Conservation (phyloP, 2,888 invertebrate genomes). For the Dryobota labecula region DNA sequence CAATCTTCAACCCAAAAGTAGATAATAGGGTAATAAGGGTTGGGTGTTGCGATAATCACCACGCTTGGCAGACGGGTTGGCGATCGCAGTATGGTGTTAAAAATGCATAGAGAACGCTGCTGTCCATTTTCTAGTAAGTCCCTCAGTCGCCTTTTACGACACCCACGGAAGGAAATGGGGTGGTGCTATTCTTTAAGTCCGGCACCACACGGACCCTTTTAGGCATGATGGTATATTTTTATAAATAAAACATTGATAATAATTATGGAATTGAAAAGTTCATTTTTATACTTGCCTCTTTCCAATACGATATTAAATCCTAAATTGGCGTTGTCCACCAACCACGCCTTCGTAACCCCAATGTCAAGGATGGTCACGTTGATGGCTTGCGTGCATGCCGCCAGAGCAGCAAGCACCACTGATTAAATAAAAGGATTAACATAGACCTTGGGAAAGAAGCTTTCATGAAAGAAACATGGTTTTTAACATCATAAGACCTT, state of each 20-base stretch:
- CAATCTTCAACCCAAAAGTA: too few relatives aligned
- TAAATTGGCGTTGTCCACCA: slow-evolving; percentile 23
- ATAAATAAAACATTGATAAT: background rate
- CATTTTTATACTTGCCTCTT: slow-evolving; percentile 42
- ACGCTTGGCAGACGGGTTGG: too few relatives aligned
- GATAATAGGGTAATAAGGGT: too few relatives aligned
- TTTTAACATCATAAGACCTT: too few relatives aligned
- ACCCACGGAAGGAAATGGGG: too few relatives aligned
- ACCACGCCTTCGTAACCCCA: slow-evolving; percentile 15
- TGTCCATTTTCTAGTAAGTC: too few relatives aligned
- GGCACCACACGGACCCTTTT: too few relatives aligned
- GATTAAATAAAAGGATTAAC: background rate
- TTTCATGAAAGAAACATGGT: background rate
- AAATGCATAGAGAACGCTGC: too few relatives aligned
- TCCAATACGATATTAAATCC: slow-evolving; percentile 46
- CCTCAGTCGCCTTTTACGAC: too few relatives aligned
- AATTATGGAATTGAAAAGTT: background rate
- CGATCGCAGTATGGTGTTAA: too few relatives aligned
- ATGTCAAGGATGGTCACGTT: slow-evolving; percentile 39
- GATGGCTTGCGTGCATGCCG: slow-evolving; percentile 24
- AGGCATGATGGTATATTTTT: background rate
- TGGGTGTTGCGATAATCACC: too few relatives aligned
- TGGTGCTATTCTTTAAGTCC: too few relatives aligned
- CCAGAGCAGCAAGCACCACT: slow-evolving; percentile 60
- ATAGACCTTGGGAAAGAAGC: background rate